Conservation (phyloP, 1,140 invertebrate genomes). For the Nixonia krombeini region DNA sequence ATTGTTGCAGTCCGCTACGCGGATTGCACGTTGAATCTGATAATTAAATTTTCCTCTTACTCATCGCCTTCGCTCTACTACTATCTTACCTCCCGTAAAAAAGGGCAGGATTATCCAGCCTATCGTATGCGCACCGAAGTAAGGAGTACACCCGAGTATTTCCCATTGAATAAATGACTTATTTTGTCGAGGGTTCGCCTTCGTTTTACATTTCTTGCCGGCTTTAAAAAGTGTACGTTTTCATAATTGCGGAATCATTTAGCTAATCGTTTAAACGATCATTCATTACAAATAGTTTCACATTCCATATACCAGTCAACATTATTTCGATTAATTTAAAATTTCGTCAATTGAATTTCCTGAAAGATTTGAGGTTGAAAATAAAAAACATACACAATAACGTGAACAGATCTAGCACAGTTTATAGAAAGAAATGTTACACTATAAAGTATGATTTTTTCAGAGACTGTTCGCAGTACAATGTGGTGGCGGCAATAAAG, state of each 20-base stretch:
- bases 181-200: conserved; percentile 19
- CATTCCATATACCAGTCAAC: no score
- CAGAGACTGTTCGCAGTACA: conserved; percentile 15
- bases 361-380: no score
- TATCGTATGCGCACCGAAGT: conserved; percentile 40
- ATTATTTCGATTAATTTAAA: no score
- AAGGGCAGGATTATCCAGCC: conserved; percentile 27
- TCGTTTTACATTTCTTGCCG: background rate
- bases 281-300: no score
- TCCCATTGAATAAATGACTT: conserved; percentile 39
- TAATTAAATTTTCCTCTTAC: conserved; percentile 59
- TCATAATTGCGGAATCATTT: no score
- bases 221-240: no score
- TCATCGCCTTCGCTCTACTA: conserved; percentile 36
- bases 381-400: no score
- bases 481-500: conserved; percentile 17
- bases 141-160: conserved; percentile 41
- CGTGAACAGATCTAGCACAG: no score
- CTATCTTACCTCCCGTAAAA: conserved; percentile 36
- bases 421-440: no score
- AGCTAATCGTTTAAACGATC: no score
- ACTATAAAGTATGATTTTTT: no score
- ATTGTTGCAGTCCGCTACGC: conserved; percentile 51
- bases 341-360: no score
- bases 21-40: conserved; percentile 54